Percentiles rank a stretch among this genome's conserved stretches.
Conservation (phyloP, 2,113 vertebrate genomes). For the Limnothrissa miodon region DNA sequence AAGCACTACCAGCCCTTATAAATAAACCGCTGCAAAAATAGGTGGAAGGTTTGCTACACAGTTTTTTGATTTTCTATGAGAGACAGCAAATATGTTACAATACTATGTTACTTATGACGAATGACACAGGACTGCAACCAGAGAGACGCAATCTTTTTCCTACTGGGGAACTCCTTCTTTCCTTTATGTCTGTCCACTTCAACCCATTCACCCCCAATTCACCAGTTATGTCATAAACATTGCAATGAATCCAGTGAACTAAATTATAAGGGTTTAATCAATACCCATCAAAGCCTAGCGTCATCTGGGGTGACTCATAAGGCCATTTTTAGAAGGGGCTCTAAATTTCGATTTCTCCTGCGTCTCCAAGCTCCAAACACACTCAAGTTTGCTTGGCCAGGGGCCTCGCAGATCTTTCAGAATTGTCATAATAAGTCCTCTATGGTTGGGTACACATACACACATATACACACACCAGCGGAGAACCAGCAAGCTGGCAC, state of each 20-base stretch:
- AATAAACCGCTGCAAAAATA: neutral
- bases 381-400: neutral
- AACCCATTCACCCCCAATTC: neutral
- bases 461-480: constrained; percentile 1
- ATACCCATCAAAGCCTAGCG: neutral
- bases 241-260: neutral
- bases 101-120: too few species aligned
- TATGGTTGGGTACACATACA: neutral
- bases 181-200: neutral
- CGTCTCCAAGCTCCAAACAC: neutral
- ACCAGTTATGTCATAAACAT: constrained; percentile 9
- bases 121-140: neutral
- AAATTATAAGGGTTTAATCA: neutral
- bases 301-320: neutral
- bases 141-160: neutral
- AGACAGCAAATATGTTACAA: neutral
- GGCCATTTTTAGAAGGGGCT: neutral
- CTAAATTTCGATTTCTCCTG: neutral
- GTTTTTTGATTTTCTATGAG: neutral
- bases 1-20: neutral
- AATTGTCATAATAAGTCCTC: neutral
- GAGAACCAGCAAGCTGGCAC: neutral
- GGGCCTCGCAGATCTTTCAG: neutral
- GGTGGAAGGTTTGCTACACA: neutral
- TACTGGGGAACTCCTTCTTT: neutral